These are phyloP conservation scores for Rhimphoctona megacephalus DNA, from an alignment of 2,888 invertebrate species.

Conservation along the genomic window DNA sequence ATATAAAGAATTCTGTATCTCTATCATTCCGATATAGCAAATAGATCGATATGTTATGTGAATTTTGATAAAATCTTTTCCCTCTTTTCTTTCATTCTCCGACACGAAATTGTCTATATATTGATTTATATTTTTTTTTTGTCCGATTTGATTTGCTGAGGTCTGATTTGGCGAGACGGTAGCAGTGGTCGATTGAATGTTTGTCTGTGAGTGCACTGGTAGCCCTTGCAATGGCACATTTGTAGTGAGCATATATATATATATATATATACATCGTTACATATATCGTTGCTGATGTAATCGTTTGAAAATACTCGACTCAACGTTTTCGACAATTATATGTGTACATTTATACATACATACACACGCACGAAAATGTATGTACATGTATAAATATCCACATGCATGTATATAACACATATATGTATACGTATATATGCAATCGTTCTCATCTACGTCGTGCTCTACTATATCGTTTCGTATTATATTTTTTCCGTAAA, in stretches of 20 bases:
- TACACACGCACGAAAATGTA: slow-evolving; percentile 21
- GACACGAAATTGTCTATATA: slow-evolving; percentile 26
- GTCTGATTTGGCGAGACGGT: slow-evolving; percentile 71
- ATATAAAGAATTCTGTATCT: slow-evolving; percentile 48
- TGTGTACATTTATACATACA: slow-evolving; percentile 9
- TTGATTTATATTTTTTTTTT: slow-evolving; percentile 55
- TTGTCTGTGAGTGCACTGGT: slow-evolving; percentile 85
- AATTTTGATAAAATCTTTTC: slow-evolving; percentile 7
- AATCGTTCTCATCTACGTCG: slow-evolving; percentile 67
- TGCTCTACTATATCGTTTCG: slow-evolving; percentile 64
- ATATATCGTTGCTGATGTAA: slow-evolving; percentile 44
- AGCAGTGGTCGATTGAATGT: slow-evolving; percentile 84
- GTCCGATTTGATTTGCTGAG: slow-evolving; percentile 62
- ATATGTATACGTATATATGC: slow-evolving; percentile 43
- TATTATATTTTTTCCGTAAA: slow-evolving; percentile 47
- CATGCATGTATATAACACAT: slow-evolving; percentile 15
- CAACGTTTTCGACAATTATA: slow-evolving; percentile 9
- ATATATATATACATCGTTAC: slow-evolving; percentile 53
- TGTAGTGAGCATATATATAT: slow-evolving; percentile 77
- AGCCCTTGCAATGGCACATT: slow-evolving; percentile 80
- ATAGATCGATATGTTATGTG: slow-evolving; percentile 63
- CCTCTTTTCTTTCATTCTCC: slow-evolving; percentile 30
- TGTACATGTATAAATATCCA: slow-evolving; percentile 36
- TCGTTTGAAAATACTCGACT: slow-evolving; percentile 16
- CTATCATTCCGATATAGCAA: slow-evolving; percentile 42